These are phyloP conservation scores for Drosophila tani DNA, from an alignment of 1,140 invertebrate species.

Conservation along the genomic window DNA sequence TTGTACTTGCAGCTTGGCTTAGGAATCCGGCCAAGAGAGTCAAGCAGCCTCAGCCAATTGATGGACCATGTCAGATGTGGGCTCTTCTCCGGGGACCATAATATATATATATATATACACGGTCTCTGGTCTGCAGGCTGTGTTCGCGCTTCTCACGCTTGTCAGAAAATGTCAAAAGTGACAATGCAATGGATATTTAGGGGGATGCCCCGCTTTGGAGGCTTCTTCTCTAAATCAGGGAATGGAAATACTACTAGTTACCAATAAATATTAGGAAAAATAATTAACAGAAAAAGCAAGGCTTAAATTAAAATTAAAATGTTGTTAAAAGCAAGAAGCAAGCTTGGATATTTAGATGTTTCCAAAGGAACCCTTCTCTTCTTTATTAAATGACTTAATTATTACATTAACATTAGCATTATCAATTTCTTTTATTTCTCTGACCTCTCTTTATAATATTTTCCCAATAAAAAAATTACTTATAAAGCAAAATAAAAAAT, in stretches of 20 bases:
- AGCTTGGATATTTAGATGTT: too few relatives aligned
- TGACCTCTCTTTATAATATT: too few relatives aligned
- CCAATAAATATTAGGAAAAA: background rate
- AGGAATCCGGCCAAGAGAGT: slow-evolving; percentile 24
- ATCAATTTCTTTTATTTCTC: background rate
- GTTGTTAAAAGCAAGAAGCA: too few relatives aligned
- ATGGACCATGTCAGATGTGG: slow-evolving; percentile 58
- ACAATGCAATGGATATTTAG: slow-evolving; percentile 52
- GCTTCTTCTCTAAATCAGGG: slow-evolving; percentile 12
- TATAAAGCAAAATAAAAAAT: background rate
- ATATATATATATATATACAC: background rate
- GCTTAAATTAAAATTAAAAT: too few relatives aligned
- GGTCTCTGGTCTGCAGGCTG: slow-evolving; percentile 15
- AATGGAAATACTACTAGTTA: background rate
- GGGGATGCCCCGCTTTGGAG: slow-evolving; percentile 19
- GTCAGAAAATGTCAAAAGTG: slow-evolving; percentile 83
- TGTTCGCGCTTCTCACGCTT: slow-evolving; percentile 69
- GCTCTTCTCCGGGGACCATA: slow-evolving; percentile 20
- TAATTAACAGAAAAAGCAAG: background rate
- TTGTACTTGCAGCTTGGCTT: slow-evolving; percentile 36
- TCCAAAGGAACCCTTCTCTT: too few relatives aligned
- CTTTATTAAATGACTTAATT: too few relatives aligned
- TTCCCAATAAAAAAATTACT: background rate
- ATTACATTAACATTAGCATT: background rate
- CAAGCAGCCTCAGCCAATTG: slow-evolving; percentile 58